A percentile compares a stretch with the other conserved stretches of the same genome.
phyloP scores from a whole-genome alignment of 2,888 invertebrate species.

The Noctua pronuba region DNA sequence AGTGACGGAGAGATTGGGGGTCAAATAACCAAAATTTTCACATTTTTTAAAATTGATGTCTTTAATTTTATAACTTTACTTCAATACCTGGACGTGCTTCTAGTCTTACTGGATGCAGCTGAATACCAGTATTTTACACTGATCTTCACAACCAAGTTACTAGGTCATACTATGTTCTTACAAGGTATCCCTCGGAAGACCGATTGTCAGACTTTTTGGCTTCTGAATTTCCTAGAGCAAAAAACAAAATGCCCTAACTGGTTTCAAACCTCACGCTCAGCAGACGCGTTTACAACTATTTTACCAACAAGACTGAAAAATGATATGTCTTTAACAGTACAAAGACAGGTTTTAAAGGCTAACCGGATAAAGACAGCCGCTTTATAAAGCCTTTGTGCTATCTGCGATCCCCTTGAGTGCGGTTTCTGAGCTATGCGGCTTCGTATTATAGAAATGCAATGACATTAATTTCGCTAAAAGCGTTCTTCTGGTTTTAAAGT shows the following conservation, averaged over 20 bases:
- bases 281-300: too few relatives aligned
- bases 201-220: background rate
- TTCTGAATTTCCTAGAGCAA: background rate
- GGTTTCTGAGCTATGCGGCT: constrained; percentile 1
- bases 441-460: background rate
- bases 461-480: background rate
- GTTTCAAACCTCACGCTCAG: background rate
- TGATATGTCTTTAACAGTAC: background rate
- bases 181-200: background rate
- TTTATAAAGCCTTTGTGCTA: constrained; percentile 24
- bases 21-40: too few relatives aligned
- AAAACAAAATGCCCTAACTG: background rate
- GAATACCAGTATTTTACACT: background rate
- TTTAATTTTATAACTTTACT: too few relatives aligned
- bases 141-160: background rate
- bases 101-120: background rate
- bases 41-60: too few relatives aligned
- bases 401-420: constrained; percentile 20
- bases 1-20: too few relatives aligned
- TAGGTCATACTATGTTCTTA: background rate
- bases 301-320: background rate
- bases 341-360: background rate
- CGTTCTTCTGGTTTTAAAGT: background rate
- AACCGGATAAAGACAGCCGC: background rate
- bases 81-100: background rate